These are phyloP conservation scores for Theristus sp. DNA, from an alignment of 2,888 invertebrate genomes.

Conservation along the genomic window DNA sequence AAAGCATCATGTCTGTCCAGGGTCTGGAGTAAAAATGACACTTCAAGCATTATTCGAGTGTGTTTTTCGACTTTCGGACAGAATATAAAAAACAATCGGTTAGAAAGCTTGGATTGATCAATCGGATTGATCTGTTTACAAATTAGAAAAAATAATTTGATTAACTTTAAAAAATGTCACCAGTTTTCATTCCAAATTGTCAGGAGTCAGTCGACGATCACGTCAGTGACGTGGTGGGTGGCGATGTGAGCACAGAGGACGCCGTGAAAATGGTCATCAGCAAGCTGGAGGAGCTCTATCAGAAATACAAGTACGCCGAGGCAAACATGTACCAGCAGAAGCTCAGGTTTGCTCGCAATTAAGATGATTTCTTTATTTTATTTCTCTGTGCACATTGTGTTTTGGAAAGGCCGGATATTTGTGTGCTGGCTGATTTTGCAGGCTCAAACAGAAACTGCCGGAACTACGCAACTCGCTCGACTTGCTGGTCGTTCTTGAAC, in stretches of 20 bases:
- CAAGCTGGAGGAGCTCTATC: conserved; percentile 72
- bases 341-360: no score
- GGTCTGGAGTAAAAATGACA: no score
- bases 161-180: no score
- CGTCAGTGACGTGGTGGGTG: neutral
- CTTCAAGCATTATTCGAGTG: no score
- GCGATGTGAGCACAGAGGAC: conserved; percentile 49
- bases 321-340: conserved; percentile 67
- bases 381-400: conserved; percentile 5
- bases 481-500: conserved; percentile 69
- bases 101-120: no score
- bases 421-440: conserved; percentile 18
- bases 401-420: no score
- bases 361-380: conserved; percentile 1
- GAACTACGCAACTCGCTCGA: conserved; percentile 73
- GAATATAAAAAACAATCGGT: no score
- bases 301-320: conserved; percentile 94
- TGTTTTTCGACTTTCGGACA: no score
- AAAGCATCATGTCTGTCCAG: no score
- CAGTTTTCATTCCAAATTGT: no score
- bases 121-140: no score
- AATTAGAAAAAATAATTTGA: no score
- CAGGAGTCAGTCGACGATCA: neutral
- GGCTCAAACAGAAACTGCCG: conserved; percentile 72
- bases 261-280: conserved; percentile 48